Evolutionary conservation across 2,888 invertebrate genomes (phyloP), one percentile per base, ranked within the genome.

Genomic region (Liodrosophila aerea): DNA sequence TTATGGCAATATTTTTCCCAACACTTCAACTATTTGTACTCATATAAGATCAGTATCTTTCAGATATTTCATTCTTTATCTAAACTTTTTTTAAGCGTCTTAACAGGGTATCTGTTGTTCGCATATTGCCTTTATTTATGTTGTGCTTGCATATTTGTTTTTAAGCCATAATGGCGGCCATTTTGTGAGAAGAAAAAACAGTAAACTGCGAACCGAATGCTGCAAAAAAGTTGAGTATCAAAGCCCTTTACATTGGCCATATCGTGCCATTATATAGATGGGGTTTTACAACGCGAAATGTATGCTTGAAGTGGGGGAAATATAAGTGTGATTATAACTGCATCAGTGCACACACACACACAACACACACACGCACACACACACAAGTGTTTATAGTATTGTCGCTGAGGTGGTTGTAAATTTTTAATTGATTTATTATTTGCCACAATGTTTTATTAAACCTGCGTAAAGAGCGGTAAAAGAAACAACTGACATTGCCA

Each of bases 371-470:
- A 16, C 9, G 13, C 12, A 16, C 18, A 22, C 12, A 29, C 31
- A 11, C 18, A 8, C 31, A 22, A 13, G 15, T 58, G 31, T 53
- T 43, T 54, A n/a, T n/a, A n/a, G 45, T 40, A 45, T 49, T 47
- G 59, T 37, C 13, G 37, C 13, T 29, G 44, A 45, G 47, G 40
- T 40, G 47, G 52, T 53, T 64, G 51, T 75, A 71, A 60, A 77
- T 81, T 63, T 82, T 77, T 73, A 77, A 77, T 81, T 75, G 60
- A 69, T 81, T 69, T 71, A 66, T 74, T 81, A 68, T 70, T 72
- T 64, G 71, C 61, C 57, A 34, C 54, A 65, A 81, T 73, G 53
- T 74, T 76, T 74, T 72, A 67, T 84, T 82, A 70, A 82, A 81
- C 66, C 46, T 49, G 52, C 51, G 58, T 64, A 74, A 76, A 62